These are phyloP conservation scores for Yponomeuta malinellus DNA, from an alignment of 2,888 invertebrate genomes.

Conservation along the genomic window DNA sequence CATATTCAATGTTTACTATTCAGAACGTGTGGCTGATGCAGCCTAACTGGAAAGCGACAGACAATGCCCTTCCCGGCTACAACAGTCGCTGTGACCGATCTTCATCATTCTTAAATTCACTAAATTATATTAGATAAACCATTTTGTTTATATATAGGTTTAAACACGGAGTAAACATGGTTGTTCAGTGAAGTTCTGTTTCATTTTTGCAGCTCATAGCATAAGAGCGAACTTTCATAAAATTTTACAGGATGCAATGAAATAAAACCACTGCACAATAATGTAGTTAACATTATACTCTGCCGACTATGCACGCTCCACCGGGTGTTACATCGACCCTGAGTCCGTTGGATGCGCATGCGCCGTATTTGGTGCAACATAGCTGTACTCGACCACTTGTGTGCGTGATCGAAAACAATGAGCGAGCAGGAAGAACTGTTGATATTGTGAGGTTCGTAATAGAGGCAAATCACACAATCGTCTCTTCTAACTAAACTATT, in stretches of 20 bases:
- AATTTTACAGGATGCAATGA: neutral
- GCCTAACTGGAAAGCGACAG: too few species aligned
- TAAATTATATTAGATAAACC: too few species aligned
- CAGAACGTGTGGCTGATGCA: too few species aligned
- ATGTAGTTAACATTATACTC: neutral
- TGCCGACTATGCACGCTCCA: slow-evolving; percentile 27
- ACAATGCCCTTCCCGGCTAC: too few species aligned
- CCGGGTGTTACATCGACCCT: slow-evolving; percentile 46
- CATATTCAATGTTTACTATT: too few species aligned
- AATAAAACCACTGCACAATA: slow-evolving; percentile 17
- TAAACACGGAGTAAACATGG: too few species aligned
- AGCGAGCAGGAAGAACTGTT: slow-evolving; percentile 18
- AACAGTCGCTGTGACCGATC: too few species aligned
- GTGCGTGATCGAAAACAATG: slow-evolving; percentile 13
- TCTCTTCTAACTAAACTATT: neutral
- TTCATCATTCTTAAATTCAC: too few species aligned
- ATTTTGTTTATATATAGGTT: too few species aligned
- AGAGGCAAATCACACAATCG: neutral
- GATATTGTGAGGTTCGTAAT: neutral
- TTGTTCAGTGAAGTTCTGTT: too few species aligned
- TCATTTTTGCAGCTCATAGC: too few species aligned
- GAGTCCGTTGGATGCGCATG: slow-evolving; percentile 34
- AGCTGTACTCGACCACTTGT: slow-evolving; percentile 17
- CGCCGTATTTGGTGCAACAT: slow-evolving; percentile 43
- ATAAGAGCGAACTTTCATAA: too few species aligned